Evolutionary conservation across 2,113 vertebrate genomes (phyloP), one percentile per base, ranked within the genome.

Genomic region (Rhodinocichla rosea): DNA sequence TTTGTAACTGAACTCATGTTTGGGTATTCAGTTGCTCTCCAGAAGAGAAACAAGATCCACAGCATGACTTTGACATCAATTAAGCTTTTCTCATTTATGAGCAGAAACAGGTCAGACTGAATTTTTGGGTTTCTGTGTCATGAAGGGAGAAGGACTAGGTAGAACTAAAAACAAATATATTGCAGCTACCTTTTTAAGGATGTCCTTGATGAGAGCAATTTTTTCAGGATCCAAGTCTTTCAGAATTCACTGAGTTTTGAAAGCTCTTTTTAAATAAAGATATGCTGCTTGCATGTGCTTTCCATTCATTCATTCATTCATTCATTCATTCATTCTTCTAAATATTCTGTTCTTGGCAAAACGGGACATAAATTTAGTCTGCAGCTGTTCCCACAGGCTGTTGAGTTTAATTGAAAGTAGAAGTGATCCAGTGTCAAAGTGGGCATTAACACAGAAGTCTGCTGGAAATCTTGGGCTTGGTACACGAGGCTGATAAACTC

Each of bases 321-420:
- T 62, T 83, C 53, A 33, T 55, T 78, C 32, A 39, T 71, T 83
- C 33, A 62, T 74, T 88, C 71, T 64, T 88, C 42, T 62, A 55
- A 83, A 92, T 83, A 50, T 28, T 63, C 90, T 73, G 37, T 62
- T 21, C 21, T 92, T 93, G 73, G 92, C 59, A 90, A 93, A 92
- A 84, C 1, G 8, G 27, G 30, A 83, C 0, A 3, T 68, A 88
- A 90, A 91, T 79, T 91, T 69, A 83, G 37, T 37, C 77, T 92
- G 86, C 76, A 83, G 63, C 80, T 89, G 63, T 79, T 93, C 56
- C 65, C 49, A 81, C 71, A 71, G 87, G 60, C 84, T 69, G 39
- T 37, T 88, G 83, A 76, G 71, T 73, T 95, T 91, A 92, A 86
- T 15, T 52, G 69, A 85, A 75, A 82, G 30, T 84, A 90, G 40